Percentiles rank a stretch among this genome's conserved stretches.
These are phyloP conservation scores for Nothura maculosa DNA, from an alignment of 2,797 vertebrate genomes.

Conservation along the genomic window DNA sequence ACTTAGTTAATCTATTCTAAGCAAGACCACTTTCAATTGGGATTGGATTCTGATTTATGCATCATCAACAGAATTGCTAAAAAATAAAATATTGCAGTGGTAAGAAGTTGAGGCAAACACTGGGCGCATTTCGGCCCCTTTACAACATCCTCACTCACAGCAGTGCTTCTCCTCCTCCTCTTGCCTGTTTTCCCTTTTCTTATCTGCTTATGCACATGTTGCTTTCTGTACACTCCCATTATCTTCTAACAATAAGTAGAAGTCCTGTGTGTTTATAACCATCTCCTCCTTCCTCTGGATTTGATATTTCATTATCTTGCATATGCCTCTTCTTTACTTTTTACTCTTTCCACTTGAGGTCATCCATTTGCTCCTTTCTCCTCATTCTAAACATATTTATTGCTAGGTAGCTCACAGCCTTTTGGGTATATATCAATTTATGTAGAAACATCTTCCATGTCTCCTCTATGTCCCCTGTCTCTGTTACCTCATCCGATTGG, in stretches of 20 bases:
- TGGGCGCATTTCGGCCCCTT: background rate
- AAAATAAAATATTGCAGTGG: background rate
- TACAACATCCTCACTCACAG: background rate
- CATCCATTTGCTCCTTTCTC: constrained; percentile 33
- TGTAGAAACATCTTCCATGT: constrained; percentile 27
- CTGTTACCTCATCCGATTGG: constrained; percentile 49
- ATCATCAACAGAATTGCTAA: background rate
- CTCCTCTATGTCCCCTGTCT: constrained; percentile 56
- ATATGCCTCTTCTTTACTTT: background rate
- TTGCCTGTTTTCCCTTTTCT: background rate
- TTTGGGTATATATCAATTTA: constrained; percentile 61
- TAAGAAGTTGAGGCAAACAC: background rate
- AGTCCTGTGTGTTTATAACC: background rate
- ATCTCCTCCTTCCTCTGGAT: background rate
- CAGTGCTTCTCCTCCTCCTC: background rate
- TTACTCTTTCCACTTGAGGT: constrained; percentile 24
- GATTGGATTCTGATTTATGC: background rate
- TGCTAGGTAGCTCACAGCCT: constrained; percentile 36
- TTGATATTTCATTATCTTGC: background rate
- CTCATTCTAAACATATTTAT: constrained; percentile 31
- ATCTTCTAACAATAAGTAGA: background rate
- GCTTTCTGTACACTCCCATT: background rate
- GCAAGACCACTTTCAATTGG: background rate
- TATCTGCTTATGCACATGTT: background rate
- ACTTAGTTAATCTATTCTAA: background rate